Base-by-base conservation (phyloP, 1,140 invertebrate genomes). In the Luehdorfia chinensis region DNA sequence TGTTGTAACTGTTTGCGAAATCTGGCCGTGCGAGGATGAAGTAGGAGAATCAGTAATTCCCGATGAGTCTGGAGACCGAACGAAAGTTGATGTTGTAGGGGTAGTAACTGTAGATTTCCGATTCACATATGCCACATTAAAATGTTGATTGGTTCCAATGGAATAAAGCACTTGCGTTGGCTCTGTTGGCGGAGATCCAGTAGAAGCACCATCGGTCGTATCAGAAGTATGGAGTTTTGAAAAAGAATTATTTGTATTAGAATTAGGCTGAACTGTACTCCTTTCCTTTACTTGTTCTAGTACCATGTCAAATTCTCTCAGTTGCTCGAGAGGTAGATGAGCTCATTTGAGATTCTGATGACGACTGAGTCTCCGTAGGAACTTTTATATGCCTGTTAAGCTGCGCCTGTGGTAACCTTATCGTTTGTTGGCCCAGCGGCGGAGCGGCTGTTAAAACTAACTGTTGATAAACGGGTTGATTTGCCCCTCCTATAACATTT, bases 241-340 rank as follows among this genome's bases (percentile, higher is more conserved):
- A 37, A 63, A 72, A 4, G 47, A 50, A 32, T 18, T 66, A 43
- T 47, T 66, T 3, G 50, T 14, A 28, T 47, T 69, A 16, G 57
- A 59, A 25, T 59, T 76, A 5, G 81, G 80, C 51, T 90, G 89
- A 1, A 90, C 90, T 1, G 89, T 91, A 48, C 92, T 93, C 27
- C 92, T 79, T 72, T 94, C 93, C 65, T 94, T 94, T 1, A 94
- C 91, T 79, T 94, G 92, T 69, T 95, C 93, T 28, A 94, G 83
- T 0, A 95, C 93, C 75, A 93, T 93, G 70, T 95, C 94, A 64
- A 95, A 95, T 74, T 95, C 94, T 21, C 93, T 84, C 3, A 95
- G 66, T 60, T 94, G 93, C 70, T 95, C 93, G 13, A 94, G 71
- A 5, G n/a, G 93, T 94, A 4, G 91, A 89, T 13, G 87, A 75